Evolutionary conservation across 1,140 invertebrate genomes (phyloP).

Genomic region (Calliphora vicina): DNA sequence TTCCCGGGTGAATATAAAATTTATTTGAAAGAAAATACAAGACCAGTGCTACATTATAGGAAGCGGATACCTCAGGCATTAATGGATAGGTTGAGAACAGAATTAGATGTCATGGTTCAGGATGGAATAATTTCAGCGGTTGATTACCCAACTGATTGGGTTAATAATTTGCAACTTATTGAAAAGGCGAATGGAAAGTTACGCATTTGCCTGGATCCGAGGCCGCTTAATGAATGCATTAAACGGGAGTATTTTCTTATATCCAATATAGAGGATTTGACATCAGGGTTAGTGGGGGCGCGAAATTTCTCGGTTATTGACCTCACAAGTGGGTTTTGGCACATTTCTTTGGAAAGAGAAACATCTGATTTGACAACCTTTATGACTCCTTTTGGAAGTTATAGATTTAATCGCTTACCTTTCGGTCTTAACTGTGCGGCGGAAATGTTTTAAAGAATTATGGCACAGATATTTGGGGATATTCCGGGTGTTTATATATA

Average conservation of each 20-base stretch:
- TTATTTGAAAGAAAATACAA: no score
- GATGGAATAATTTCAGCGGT: neutral
- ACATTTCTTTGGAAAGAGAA: slow-evolving; percentile 36
- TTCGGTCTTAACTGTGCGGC: slow-evolving; percentile 61
- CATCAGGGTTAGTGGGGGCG: slow-evolving; percentile 27
- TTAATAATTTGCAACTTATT: slow-evolving; percentile 36
- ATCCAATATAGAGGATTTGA: slow-evolving; percentile 45
- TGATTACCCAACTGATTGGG: slow-evolving; percentile 24
- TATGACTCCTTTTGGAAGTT: slow-evolving; percentile 44
- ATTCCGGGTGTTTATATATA: slow-evolving; percentile 54
- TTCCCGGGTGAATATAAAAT: no score
- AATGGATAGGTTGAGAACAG: no score
- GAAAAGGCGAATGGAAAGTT: slow-evolving; percentile 43
- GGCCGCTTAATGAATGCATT: slow-evolving; percentile 32
- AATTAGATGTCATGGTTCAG: no score
- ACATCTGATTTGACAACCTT: slow-evolving; percentile 43
- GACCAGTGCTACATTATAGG: no score
- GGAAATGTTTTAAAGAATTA: slow-evolving; percentile 60
- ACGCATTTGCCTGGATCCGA: slow-evolving; percentile 40
- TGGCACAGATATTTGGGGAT: slow-evolving; percentile 54
- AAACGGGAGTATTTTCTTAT: slow-evolving; percentile 42
- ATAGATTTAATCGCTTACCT: slow-evolving; percentile 41
- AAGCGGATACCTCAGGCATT: no score
- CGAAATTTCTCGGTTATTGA: slow-evolving; percentile 39
- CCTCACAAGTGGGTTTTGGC: slow-evolving; percentile 35